Evolutionary conservation across 2,797 vertebrate genomes (phyloP), one percentile per base, ranked within the genome.

Genomic region (Eurystomus glaucurus): DNA sequence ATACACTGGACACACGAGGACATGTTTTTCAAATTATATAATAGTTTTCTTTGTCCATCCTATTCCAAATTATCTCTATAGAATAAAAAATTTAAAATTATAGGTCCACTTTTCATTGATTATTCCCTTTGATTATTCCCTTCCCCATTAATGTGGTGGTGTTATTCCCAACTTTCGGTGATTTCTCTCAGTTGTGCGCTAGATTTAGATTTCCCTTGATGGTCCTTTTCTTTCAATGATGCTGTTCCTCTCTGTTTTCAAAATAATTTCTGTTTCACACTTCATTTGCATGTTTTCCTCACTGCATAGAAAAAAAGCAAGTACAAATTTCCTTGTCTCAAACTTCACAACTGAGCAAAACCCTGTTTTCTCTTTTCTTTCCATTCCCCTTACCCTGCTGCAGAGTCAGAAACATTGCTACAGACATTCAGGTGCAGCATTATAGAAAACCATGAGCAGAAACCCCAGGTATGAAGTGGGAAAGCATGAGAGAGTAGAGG

Each of bases 211-310:
- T 95, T 98, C 45, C 82, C 72, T 81, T 75, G 51, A 62, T 88
- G 77, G 68, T 39, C 54, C 54, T 54, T 22, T 72, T 97, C 45
- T 95, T 95, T 83, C 89, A 96, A 46, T 51, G 58, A 54, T 78
- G 74, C 15, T 95, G 10, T 85, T 97, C 92, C 94, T 95, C 62
- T 52, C 91, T 96, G 39, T 96, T 97, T 96, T 69, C 80, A 91
- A 85, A 97, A 93, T 77, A 94, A 96, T 96, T 92, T 95, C 80
- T 96, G n/a, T 86, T 97, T 96, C 79, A 88, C 62, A 80, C n/a
- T 93, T 96, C 78, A 93, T 97, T 98, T 96, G 45, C 92, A 94
- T 93, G 85, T 64, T 94, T 96, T 93, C 70, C 76, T 93, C 82
- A 82, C 62, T 95, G 88, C 58, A 64, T 70, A 57, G 82, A 70